Conservation (phyloP, 2,888 invertebrate species). For the Chymomyza amoena region DNA sequence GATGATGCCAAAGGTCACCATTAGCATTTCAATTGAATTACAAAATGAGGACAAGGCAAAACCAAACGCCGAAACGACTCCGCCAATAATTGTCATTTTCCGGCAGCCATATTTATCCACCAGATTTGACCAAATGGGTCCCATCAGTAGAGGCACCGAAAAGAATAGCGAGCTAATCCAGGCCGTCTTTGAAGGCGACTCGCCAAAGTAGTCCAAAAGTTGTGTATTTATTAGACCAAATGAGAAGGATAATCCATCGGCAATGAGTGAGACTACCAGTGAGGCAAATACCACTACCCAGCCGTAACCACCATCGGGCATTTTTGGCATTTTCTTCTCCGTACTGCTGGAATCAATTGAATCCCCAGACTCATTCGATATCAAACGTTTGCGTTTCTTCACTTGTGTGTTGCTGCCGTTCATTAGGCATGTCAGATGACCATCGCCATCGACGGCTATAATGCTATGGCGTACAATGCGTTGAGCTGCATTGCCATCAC, state of each 20-base stretch:
- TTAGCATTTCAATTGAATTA: constrained; percentile 87
- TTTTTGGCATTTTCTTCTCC: constrained; percentile 77
- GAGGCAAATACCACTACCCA: constrained; percentile 88
- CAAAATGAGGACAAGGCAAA: constrained; percentile 87
- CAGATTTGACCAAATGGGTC: constrained; percentile 84
- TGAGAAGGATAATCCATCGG: constrained; percentile 95
- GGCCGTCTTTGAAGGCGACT: constrained; percentile 91
- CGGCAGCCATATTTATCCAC: constrained; percentile 93
- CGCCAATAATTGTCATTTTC: constrained; percentile 87
- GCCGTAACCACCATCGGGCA: constrained; percentile 79
- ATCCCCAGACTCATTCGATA: constrained; percentile 77
- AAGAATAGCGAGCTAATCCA: constrained; percentile 95
- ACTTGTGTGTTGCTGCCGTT: constrained; percentile 40
- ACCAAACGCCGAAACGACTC: constrained; percentile 85
- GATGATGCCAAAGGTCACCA: constrained; percentile 91
- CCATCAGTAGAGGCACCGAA: constrained; percentile 91
- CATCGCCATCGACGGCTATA: constrained; percentile 58
- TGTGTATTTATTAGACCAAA: constrained; percentile 94
- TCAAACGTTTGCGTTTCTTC: constrained; percentile 73
- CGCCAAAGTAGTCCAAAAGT: constrained; percentile 88
- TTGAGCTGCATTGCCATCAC: constrained; percentile 45
- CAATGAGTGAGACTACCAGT: constrained; percentile 91
- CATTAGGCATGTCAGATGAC: constrained; percentile 38
- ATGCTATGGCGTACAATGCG: constrained; percentile 60
- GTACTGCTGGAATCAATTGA: constrained; percentile 76